Percentiles rank a stretch among this genome's conserved stretches.
Conservation (phyloP, 2,113 vertebrate species). For the Thermophis baileyi region DNA sequence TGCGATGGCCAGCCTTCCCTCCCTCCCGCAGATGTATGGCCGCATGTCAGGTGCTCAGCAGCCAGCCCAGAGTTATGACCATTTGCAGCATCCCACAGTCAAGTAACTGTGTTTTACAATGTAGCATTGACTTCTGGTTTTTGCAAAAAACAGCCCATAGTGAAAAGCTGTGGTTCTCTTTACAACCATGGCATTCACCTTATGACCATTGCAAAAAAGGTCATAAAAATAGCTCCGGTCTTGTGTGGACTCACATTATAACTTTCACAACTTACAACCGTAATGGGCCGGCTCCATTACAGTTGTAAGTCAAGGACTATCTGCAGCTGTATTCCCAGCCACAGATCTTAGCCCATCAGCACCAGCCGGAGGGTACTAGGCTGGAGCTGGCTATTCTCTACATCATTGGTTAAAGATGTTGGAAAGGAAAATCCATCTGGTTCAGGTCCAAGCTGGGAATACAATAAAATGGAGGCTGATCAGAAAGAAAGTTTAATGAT, state of each 20-base stretch:
- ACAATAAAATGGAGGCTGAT: no score
- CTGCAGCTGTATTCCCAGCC: background rate
- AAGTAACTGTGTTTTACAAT: background rate
- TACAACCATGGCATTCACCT: background rate
- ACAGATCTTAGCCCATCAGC: background rate
- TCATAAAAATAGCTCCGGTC: background rate
- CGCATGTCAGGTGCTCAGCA: background rate
- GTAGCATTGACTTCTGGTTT: background rate
- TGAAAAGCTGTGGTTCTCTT: background rate
- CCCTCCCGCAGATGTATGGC: no score
- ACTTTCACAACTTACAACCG: background rate
- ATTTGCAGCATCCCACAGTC: no score
- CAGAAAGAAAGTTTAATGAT: no score
- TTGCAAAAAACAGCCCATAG: background rate
- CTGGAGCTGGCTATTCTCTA: background rate
- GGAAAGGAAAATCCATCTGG: no score
- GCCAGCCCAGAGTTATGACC: background rate
- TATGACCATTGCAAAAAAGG: background rate
- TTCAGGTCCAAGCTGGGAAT: no score
- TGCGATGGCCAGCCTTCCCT: background rate
- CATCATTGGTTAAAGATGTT: no score
- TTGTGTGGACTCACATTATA: background rate
- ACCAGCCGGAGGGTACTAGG: background rate
- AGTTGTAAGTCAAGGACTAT: background rate
- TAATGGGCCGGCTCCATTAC: background rate